Evolutionary conservation across 2,797 vertebrate genomes (phyloP).

Genomic region (Pantherophis alleghaniensis): DNA sequence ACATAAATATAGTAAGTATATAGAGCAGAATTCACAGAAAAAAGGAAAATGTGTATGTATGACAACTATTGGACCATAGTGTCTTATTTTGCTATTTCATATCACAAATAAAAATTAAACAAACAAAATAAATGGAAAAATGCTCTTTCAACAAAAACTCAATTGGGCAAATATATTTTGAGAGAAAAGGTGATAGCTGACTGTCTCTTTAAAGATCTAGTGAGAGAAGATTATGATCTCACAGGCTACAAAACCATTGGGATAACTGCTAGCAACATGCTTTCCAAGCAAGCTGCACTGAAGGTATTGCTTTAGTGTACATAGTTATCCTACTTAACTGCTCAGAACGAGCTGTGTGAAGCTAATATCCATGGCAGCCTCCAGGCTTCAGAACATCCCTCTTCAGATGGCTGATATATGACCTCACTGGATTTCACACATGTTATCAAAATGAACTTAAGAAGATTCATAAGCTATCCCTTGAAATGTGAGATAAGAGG

Average conservation of each 20-base stretch:
- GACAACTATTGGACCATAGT: neutral
- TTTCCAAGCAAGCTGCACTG: constrained; percentile 47
- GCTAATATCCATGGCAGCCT: constrained; percentile 2
- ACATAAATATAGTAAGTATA: neutral
- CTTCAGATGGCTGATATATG: constrained; percentile 44
- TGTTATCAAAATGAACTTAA: constrained; percentile 49
- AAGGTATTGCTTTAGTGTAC: constrained; percentile 34
- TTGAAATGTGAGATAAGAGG: constrained; percentile 59
- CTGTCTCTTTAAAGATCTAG: neutral
- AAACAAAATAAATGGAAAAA: neutral
- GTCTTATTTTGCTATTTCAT: neutral
- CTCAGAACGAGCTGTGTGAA: constrained; percentile 8
- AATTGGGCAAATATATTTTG: neutral
- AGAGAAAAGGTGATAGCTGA: neutral
- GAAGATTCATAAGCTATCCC: constrained; percentile 41
- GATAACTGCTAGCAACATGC: too few relatives aligned
- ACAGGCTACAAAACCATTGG: neutral
- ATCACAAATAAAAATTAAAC: neutral
- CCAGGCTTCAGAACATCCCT: constrained; percentile 34
- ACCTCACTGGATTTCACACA: constrained; percentile 55
- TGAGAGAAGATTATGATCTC: neutral
- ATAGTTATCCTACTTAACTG: constrained; percentile 36
- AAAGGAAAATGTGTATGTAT: neutral
- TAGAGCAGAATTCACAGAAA: neutral
- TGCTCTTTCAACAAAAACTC: neutral